Evolutionary conservation across 2,888 invertebrate genomes (phyloP).

Genomic region (Tolmerus cingulatus): DNA sequence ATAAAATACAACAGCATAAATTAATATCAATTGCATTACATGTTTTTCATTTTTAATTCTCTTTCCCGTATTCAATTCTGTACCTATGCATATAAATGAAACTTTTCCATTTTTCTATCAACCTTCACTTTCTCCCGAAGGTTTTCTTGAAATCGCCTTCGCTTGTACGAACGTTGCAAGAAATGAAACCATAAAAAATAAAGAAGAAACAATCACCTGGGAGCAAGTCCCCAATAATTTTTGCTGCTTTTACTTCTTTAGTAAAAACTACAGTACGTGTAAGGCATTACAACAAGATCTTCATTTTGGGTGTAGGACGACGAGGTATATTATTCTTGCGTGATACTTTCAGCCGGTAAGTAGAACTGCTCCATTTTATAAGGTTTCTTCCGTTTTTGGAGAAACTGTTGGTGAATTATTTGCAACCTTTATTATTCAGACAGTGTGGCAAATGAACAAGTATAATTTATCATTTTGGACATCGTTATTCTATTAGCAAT

Average conservation of each 20-base stretch:
- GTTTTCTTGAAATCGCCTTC: not conserved
- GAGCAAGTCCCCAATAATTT: constrained; percentile 12
- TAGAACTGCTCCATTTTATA: constrained; percentile 19
- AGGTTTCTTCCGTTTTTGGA: constrained; percentile 17
- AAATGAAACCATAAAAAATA: not conserved
- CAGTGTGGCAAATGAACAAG: not conserved
- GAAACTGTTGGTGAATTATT: constrained; percentile 9
- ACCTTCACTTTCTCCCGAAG: not conserved
- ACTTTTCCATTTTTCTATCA: not conserved
- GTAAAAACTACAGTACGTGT: not conserved
- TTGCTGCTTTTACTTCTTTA: constrained; percentile 21
- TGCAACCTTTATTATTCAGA: not conserved
- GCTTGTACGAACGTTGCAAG: not conserved
- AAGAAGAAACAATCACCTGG: not conserved
- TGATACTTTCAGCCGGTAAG: not conserved
- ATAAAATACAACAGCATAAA: not conserved
- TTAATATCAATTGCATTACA: not conserved
- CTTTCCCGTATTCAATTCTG: not conserved
- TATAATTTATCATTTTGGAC: constrained; percentile 23
- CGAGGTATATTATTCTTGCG: not conserved
- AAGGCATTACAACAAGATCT: not conserved
- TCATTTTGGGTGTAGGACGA: constrained; percentile 3
- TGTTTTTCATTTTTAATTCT: not conserved
- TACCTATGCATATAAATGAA: not conserved
- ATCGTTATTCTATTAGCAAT: constrained; percentile 22